Base-by-base conservation (phyloP, 1,140 invertebrate species). In the Homarus americanus region DNA sequence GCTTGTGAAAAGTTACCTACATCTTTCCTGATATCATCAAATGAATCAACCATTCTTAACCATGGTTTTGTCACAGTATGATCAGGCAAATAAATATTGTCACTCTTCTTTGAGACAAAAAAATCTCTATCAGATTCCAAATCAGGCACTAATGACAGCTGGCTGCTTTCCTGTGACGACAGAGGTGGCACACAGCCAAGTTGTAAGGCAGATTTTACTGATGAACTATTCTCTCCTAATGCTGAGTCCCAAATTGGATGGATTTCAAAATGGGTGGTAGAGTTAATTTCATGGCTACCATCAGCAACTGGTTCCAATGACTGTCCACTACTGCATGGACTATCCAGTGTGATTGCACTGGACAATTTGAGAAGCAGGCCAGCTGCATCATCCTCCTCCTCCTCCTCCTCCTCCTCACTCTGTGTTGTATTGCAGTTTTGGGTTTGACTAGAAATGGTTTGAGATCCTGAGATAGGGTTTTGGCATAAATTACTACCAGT, bases 401-500 rank as follows among this genome's bases (percentile, higher is more conserved):
- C n/a, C n/a, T n/a, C n/a, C 12, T 78, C 53, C 28, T 41, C 40
- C 17, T 49, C 32, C 78, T 69, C 76, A 78, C 66, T 83, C 49
- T 36, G 34, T 66, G 20, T 36, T 63, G 72, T 90, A 90, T 90
- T 90, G 88, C 88, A 90, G 73, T 63, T 63, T 83, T 75, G 69
- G 80, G 80, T 75, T 58, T 90, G 88, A 90, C 88, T 90, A 90
- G 88, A 90, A 75, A 66, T 75, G 53, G 53, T 83, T 63, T 58
- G 80, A 83, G 88, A 76, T 90, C 88, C 88, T 90, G 88, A 90
- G 88, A 76, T 76, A 38, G 17, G 72, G 80, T 73, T 90, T 90
- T 90, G 88, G 88, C 88, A 90, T 90, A 76, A 36, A 76, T 36
- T 58, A 49, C 41, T 78, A 90, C 66, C 49, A 78, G 63, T 82